A percentile compares a stretch with the other conserved stretches of the same genome.
phyloP scores from a whole-genome alignment of 35 echinoderm and acorn worm genomes.

The Apostichopus californicus region DNA sequence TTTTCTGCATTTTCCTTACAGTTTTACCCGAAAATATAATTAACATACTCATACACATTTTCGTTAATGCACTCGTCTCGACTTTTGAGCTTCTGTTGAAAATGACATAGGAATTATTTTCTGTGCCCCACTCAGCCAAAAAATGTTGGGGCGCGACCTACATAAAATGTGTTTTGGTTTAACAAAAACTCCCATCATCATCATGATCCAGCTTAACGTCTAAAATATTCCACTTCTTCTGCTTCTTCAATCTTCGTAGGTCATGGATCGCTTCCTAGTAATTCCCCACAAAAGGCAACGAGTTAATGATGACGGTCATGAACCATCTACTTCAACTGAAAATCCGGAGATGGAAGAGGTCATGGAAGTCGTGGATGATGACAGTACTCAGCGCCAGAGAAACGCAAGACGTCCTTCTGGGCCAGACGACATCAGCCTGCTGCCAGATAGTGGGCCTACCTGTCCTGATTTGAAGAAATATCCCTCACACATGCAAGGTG shows the following conservation, averaged over 20 bases:
- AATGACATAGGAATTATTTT: too few relatives aligned
- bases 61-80: too few relatives aligned
- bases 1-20: not conserved
- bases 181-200: not conserved
- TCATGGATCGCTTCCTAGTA: slow-evolving; percentile 47
- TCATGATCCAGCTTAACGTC: not conserved
- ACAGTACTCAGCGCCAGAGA: slow-evolving; percentile 5
- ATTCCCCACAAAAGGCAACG: slow-evolving; percentile 47
- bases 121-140: not conserved
- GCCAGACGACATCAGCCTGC: slow-evolving; percentile 38
- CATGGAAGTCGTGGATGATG: slow-evolving; percentile 11
- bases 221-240: not conserved
- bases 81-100: too few relatives aligned
- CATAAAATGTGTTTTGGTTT: not conserved
- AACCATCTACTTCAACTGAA: slow-evolving; percentile 18
- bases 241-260: not conserved
- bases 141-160: not conserved
- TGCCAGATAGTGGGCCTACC: slow-evolving; percentile 34
- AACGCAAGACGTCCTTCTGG: slow-evolving; percentile 20
- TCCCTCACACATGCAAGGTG: slow-evolving; percentile 26
- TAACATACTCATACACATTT: not conserved
- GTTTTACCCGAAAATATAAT: not conserved
- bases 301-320: slow-evolving; percentile 30
- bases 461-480: slow-evolving; percentile 33
- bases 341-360: slow-evolving; percentile 15